These are phyloP conservation scores for Drosophila sproati DNA, from an alignment of 1,140 invertebrate genomes.

Conservation along the genomic window DNA sequence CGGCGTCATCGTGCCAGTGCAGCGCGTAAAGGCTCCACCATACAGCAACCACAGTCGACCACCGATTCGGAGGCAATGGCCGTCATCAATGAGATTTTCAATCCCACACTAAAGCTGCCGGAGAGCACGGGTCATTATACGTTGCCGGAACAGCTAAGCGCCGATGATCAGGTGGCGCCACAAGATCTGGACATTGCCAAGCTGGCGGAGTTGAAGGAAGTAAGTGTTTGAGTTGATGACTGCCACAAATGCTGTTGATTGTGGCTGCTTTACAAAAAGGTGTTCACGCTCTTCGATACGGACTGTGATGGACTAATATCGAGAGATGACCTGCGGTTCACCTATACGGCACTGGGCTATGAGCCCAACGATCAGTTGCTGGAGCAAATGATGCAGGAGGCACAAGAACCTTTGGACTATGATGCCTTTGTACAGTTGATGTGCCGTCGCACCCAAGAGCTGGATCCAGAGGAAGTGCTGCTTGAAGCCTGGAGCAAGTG, in stretches of 20 bases:
- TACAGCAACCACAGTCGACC: constrained; percentile 54
- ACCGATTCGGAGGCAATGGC: constrained; percentile 81
- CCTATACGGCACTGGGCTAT: constrained; percentile 86
- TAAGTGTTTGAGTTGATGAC: constrained; percentile 50
- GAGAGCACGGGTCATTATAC: constrained; percentile 84
- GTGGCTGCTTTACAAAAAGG: constrained; percentile 74
- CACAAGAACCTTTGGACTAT: constrained; percentile 86
- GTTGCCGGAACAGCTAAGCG: constrained; percentile 86
- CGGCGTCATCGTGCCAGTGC: constrained; percentile 70
- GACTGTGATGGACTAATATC: constrained; percentile 87
- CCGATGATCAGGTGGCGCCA: constrained; percentile 84
- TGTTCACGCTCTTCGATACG: constrained; percentile 87
- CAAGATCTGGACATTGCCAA: constrained; percentile 86
- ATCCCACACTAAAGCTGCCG: constrained; percentile 80
- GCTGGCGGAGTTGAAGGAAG: constrained; percentile 86
- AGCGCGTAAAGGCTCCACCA: constrained; percentile 62
- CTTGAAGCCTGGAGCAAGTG: constrained; percentile 87
- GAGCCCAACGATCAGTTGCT: constrained; percentile 86
- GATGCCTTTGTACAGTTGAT: constrained; percentile 87
- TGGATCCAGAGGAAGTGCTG: constrained; percentile 87
- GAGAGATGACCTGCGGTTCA: constrained; percentile 86
- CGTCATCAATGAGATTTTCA: constrained; percentile 85
- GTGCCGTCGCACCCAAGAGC: constrained; percentile 86
- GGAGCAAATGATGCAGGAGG: constrained; percentile 87
- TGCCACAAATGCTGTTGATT: neutral